phyloP scores from a whole-genome alignment of 2,113 vertebrate species.

The Pterocles orientalis region DNA sequence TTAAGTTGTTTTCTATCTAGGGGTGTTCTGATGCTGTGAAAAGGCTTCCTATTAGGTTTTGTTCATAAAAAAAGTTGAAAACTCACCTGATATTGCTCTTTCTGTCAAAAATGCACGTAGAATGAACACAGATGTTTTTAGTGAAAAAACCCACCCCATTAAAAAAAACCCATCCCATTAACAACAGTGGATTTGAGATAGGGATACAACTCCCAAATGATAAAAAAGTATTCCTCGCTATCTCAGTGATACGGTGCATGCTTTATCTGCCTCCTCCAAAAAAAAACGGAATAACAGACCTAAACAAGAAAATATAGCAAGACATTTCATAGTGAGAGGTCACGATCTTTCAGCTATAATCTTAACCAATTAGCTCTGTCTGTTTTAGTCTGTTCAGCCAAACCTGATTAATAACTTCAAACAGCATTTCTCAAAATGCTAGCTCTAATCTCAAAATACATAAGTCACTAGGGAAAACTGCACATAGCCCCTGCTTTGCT shows the following conservation, averaged over 20 bases:
- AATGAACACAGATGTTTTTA: not conserved
- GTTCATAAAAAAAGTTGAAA: not conserved
- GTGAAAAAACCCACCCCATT: not conserved
- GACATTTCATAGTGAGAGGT: not conserved
- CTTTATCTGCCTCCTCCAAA: not conserved
- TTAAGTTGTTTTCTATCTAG: not conserved
- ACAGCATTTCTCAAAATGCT: not conserved
- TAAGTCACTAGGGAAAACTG: not conserved
- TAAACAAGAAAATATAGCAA: not conserved
- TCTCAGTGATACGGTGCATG: not conserved
- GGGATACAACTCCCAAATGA: not conserved
- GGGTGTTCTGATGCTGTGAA: not conserved
- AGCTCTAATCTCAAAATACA: slow-evolving; percentile 6
- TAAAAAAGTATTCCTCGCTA: not conserved
- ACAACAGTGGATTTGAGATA: not conserved
- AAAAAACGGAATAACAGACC: not conserved
- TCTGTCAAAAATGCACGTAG: not conserved
- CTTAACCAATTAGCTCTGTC: slow-evolving; percentile 4
- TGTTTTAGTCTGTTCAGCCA: not conserved
- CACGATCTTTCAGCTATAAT: not conserved
- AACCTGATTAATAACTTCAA: slow-evolving; percentile 17
- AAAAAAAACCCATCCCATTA: not conserved
- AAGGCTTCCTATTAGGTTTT: not conserved
- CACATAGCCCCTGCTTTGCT: not conserved
- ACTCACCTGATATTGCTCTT: not conserved